These are phyloP conservation scores for Austrofundulus limnaeus DNA, from an alignment of 2,113 vertebrate species.

Conservation along the genomic window DNA sequence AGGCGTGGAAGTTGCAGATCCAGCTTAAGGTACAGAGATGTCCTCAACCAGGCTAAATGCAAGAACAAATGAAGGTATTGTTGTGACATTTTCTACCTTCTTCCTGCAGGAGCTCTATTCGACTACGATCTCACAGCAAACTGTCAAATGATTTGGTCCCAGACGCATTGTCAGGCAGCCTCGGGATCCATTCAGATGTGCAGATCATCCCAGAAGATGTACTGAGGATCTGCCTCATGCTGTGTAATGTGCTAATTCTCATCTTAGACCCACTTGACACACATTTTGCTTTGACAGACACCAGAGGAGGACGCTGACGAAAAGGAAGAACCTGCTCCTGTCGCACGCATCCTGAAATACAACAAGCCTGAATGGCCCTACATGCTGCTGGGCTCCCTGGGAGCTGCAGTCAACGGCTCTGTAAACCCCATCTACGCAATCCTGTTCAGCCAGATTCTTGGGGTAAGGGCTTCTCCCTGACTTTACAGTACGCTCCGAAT, in stretches of 20 bases:
- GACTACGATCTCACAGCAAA: conserved; percentile 64
- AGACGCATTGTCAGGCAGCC: conserved; percentile 49
- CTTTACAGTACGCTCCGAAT: neutral
- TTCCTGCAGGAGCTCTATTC: conserved; percentile 64
- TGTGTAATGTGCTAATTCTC: neutral
- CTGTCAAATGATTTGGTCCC: conserved; percentile 48
- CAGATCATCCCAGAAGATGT: conserved; percentile 42
- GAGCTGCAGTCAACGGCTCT: conserved; percentile 75
- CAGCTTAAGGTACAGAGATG: conserved; percentile 63
- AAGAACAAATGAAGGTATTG: neutral
- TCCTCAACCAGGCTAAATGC: neutral
- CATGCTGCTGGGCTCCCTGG: conserved; percentile 79
- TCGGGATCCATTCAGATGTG: conserved; percentile 26
- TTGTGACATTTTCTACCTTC: neutral
- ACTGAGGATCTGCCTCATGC: neutral
- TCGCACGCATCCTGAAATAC: conserved; percentile 79
- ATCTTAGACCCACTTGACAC: neutral
- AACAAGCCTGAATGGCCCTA: conserved; percentile 81
- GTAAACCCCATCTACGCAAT: conserved; percentile 76
- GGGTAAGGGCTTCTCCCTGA: conserved; percentile 54
- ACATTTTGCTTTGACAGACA: conserved; percentile 39
- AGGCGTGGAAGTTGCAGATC: conserved; percentile 56
- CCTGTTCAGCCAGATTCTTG: conserved; percentile 80
- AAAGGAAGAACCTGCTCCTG: conserved; percentile 56
- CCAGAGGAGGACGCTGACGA: conserved; percentile 38